Base-by-base conservation (phyloP, 2,113 vertebrate species). In the Trochalopteron elliotii region DNA sequence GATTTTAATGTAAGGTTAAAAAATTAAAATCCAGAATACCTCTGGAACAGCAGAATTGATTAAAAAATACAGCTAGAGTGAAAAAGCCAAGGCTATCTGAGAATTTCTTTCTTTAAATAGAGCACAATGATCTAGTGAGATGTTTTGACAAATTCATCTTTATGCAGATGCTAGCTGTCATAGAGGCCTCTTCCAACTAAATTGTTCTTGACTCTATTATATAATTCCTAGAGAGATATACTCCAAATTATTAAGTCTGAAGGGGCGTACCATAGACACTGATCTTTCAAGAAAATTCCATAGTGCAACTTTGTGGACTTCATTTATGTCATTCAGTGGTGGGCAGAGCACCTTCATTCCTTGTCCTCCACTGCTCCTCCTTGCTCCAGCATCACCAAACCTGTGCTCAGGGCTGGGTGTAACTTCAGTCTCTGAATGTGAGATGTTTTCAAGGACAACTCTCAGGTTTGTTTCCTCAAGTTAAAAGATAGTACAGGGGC, bases 341-440 rank as follows among this genome's bases (percentile, higher is more conserved):
- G 3, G 6, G 22, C 19, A 59, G 9, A 67, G 15, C 15, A 37
- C 18, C 52, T 56, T 23, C n/a, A n/a, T 4, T 68, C 64, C 56
- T n/a, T 3, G 4, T 23, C 15, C 15, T 67, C 24, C 23, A 86
- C 8, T 0, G 1, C 21, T 55, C 7, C 23, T 53, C 35, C n/a
- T 18, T 5, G 3, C 19, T 68, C 45, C 1, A 0, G 27, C 37
- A 12, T 15, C 12, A 80, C 18, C 30, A 67, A 74, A 70, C 10
- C 30, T 52, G 10, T 10, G 40, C 53, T 57, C 4, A 2, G 33
- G 27, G 21, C n/a, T 59, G 30, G 6, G 15, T 13, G 4, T 8
- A 74, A 23, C 27, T 67, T 80, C 28, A 23, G 23, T 14, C 12
- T 35, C 30, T 63, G 8, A 70, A 64, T 4, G 2, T 12, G 20